Base-by-base conservation (phyloP, 2,113 vertebrate genomes). In the Passer domesticus region DNA sequence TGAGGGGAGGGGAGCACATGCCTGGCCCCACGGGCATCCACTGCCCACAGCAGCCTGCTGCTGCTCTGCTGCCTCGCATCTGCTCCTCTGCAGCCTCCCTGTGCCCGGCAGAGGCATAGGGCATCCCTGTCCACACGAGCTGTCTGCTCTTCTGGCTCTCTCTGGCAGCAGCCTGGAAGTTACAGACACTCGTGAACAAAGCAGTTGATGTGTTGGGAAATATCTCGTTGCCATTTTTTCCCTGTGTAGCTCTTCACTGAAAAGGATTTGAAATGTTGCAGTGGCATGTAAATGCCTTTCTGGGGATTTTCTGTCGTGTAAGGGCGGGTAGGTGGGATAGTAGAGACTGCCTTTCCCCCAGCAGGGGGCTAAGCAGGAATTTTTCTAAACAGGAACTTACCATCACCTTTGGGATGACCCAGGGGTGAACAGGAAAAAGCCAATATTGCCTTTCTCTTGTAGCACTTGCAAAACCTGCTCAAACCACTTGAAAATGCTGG, bases 41-140 rank as follows among this genome's bases (percentile, higher is more conserved):
- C 35, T 37, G 35, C 35, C 35, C 35, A 37, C 35, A 37, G 35
- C 35, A 37, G 35, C 35, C 35, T 37, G 35, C 35, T 37, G 35
- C 35, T 37, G 7, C 35, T 37, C 35, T 37, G 35, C 84, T 70
- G 64, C n/a, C 53, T 47, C 47, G 64, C 44, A 2, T 2, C 37
- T 49, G 50, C 56, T 25, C 2, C 49, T 41, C 39, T 46, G 0
- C 70, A 44, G 43, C 68, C 47, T 39, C 60, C 25, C 43, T 11
- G 13, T 4, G 20, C 21, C 0, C 0, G 33, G 62, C 68, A 28
- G 3, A 4, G 4, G 3, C 7, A 0, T 4, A 0, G 4, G 35
- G 60, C 22, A 12, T 49, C 70, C 73, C 43, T 27, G 10, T 7
- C 4, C 2, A 7, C 46, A 2, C 4, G 24, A 17, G 1, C n/a